Evolutionary conservation across 2,797 vertebrate species (phyloP).

Genomic region (Sebastes flavidus): DNA sequence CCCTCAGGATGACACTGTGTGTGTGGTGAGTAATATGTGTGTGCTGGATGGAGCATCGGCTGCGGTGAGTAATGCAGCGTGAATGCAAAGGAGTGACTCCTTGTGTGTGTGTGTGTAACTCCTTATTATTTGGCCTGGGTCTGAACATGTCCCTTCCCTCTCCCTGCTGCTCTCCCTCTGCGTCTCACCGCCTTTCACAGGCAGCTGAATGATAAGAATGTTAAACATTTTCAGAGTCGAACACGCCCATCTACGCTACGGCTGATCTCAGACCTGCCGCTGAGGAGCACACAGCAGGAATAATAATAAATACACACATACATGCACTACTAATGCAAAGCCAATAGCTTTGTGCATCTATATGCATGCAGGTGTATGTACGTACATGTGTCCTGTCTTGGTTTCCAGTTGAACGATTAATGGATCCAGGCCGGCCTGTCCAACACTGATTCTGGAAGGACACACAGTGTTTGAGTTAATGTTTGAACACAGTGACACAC

Average conservation of each 20-base stretch:
- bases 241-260: slow-evolving; percentile 61
- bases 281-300: slow-evolving; percentile 5
- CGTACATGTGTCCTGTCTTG: slow-evolving; percentile 58
- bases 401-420: slow-evolving; percentile 71
- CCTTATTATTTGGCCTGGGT: slow-evolving; percentile 77
- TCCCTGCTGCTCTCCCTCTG: slow-evolving; percentile 48
- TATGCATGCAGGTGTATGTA: slow-evolving; percentile 1
- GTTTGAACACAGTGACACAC: slow-evolving; percentile 76
- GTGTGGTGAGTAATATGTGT: no score
- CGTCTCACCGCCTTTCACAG: slow-evolving; percentile 61
- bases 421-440: slow-evolving; percentile 37
- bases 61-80: slow-evolving; percentile 73
- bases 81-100: slow-evolving; percentile 77
- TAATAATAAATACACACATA: neutral
- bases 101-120: slow-evolving; percentile 47
- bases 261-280: slow-evolving; percentile 51
- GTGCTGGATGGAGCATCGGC: no score
- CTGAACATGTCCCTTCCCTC: slow-evolving; percentile 80
- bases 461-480: slow-evolving; percentile 74
- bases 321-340: neutral
- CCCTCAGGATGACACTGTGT: slow-evolving; percentile 64
- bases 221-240: slow-evolving; percentile 78
- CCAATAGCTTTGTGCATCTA: neutral
- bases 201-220: slow-evolving; percentile 84
- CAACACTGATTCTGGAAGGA: slow-evolving; percentile 56